Percentiles rank a stretch among this genome's conserved stretches.
Evolutionary conservation across 1,140 invertebrate species (phyloP).

Genomic region (Macrosteles quadrilineatus): DNA sequence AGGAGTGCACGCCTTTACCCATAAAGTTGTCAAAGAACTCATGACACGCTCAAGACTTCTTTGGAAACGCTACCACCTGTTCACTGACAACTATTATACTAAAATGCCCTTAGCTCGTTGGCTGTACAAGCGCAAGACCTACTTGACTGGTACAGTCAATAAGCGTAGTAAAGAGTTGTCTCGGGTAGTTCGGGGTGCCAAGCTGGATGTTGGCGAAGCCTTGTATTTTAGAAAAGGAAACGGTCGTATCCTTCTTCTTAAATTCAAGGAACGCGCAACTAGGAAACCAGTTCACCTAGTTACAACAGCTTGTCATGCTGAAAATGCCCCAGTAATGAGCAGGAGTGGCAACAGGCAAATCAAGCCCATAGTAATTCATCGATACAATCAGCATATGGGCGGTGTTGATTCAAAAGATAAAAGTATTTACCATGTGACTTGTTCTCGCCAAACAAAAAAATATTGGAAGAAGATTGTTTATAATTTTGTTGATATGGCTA

Average conservation of each 20-base stretch:
- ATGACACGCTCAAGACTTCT: conserved; percentile 13
- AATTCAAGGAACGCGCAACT: conserved; percentile 7
- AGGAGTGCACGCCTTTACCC: not conserved
- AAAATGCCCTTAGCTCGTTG: conserved; percentile 6
- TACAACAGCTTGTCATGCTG: conserved; percentile 18
- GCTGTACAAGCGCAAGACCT: conserved; percentile 27
- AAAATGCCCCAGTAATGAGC: not conserved
- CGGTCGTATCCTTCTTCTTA: not conserved
- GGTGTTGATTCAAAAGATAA: conserved; percentile 26
- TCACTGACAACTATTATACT: conserved; percentile 22
- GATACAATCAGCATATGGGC: conserved; percentile 17
- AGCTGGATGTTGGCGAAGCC: not conserved
- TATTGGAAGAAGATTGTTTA: conserved; percentile 7
- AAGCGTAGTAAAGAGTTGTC: conserved; percentile 15
- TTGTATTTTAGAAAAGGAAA: conserved; percentile 11
- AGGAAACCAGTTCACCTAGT: conserved; percentile 16
- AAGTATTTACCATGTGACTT: conserved; percentile 8
- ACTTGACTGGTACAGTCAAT: conserved; percentile 28
- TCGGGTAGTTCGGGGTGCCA: not conserved
- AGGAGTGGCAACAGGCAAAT: not conserved
- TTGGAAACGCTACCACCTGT: conserved; percentile 28
- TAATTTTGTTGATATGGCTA: conserved; percentile 25
- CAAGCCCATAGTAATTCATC: conserved; percentile 17
- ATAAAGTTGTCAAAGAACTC: conserved; percentile 22
- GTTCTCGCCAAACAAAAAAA: conserved; percentile 7